Conservation (phyloP, 1,140 invertebrate genomes). For the Aphidius gifuensis region DNA sequence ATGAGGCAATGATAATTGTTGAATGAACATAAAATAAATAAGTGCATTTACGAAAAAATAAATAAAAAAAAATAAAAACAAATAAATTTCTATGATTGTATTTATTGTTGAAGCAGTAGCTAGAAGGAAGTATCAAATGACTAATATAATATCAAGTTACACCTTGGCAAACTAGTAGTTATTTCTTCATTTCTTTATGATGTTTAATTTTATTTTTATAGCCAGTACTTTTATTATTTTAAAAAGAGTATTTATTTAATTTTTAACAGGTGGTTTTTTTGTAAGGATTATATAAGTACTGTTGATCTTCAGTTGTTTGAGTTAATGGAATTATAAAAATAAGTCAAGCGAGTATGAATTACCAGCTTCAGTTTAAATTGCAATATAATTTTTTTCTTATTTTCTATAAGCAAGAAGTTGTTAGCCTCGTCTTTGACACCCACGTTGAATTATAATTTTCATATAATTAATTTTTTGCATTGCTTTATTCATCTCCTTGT, state of each 20-base stretch:
- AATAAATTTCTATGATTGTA: neutral
- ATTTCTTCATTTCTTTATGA: neutral
- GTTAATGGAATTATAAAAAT: slow-evolving; percentile 15
- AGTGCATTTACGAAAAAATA: too few relatives aligned
- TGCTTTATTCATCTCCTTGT: neutral
- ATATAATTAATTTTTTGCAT: neutral
- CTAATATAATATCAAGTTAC: slow-evolving; percentile 1
- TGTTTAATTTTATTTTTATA: neutral
- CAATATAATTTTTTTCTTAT: neutral
- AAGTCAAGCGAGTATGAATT: slow-evolving; percentile 2
- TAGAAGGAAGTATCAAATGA: slow-evolving; percentile 16
- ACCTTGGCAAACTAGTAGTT: slow-evolving; percentile 3
- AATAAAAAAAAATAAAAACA: too few relatives aligned
- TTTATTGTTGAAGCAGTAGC: slow-evolving; percentile 13
- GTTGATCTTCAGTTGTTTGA: neutral
- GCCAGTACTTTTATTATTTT: too few relatives aligned
- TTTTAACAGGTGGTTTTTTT: too few relatives aligned
- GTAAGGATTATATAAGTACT: too few relatives aligned
- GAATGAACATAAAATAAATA: too few relatives aligned
- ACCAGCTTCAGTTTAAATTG: neutral
- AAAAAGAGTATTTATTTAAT: too few relatives aligned
- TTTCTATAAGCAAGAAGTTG: neutral
- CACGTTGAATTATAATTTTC: slow-evolving; percentile 3
- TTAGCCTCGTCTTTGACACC: slow-evolving; percentile 5
- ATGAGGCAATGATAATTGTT: too few relatives aligned